phyloP scores from a whole-genome alignment of 2,113 vertebrate genomes.

The Podarcis cretensis region DNA sequence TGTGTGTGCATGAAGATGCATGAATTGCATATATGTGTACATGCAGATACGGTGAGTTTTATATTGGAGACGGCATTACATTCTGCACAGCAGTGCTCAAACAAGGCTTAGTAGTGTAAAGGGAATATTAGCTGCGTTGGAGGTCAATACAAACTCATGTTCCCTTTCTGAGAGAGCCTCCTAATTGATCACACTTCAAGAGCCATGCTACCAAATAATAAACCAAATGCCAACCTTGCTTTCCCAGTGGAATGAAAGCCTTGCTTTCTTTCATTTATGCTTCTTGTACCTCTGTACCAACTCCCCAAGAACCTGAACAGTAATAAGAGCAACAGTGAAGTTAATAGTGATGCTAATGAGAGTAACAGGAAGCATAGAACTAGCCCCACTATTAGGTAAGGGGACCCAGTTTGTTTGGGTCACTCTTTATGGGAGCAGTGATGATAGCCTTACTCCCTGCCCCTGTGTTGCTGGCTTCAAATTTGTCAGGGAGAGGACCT shows the following conservation, averaged over 20 bases:
- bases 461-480: no score
- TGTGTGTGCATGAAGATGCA: not conserved
- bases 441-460: fast-evolving
- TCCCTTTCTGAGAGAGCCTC: slow-evolving; percentile 43
- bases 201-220: not conserved
- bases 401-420: not conserved
- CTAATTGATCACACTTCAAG: slow-evolving; percentile 41
- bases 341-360: no score
- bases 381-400: not conserved
- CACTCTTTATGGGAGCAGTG: not conserved
- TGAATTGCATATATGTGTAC: not conserved
- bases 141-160: slow-evolving; percentile 52
- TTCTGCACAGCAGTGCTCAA: slow-evolving; percentile 46
- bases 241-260: not conserved
- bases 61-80: slow-evolving; percentile 27
- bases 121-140: slow-evolving; percentile 44
- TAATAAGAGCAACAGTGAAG: not conserved
- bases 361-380: not conserved
- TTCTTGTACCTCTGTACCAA: not conserved
- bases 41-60: not conserved
- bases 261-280: not conserved
- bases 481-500: no score
- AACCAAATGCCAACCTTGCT: not conserved
- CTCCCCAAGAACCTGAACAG: not conserved
- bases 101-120: slow-evolving; percentile 32